These are phyloP conservation scores for Hycleus cichorii DNA, from an alignment of 1,140 invertebrate species.

Conservation along the genomic window DNA sequence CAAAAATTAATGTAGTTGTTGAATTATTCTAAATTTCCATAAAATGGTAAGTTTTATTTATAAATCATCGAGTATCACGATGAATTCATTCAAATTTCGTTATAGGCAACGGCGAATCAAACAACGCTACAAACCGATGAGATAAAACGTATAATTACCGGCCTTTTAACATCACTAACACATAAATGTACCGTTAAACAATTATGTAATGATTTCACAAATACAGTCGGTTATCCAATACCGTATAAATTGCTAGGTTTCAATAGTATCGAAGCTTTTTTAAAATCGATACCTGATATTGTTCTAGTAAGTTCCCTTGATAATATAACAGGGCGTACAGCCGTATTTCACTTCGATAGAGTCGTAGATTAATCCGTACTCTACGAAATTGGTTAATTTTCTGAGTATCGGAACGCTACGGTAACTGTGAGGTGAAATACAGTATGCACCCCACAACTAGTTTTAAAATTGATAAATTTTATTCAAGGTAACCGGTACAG, in stretches of 20 bases:
- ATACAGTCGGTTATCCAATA: slow-evolving; percentile 4
- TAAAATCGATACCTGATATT: slow-evolving; percentile 9
- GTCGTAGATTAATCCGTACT: too few species aligned
- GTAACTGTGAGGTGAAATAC: too few species aligned
- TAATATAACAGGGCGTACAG: background rate
- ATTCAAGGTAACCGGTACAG: slow-evolving; percentile 4
- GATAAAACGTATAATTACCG: slow-evolving; percentile 6
- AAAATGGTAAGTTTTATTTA: too few species aligned
- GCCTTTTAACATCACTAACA: slow-evolving; percentile 8
- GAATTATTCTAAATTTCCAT: too few species aligned
- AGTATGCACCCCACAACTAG: too few species aligned
- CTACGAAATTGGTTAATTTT: background rate
- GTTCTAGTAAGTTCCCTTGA: background rate
- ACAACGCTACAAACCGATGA: background rate
- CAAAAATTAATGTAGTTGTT: too few species aligned
- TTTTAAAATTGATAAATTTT: too few species aligned
- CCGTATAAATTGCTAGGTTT: slow-evolving; percentile 7
- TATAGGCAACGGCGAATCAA: background rate
- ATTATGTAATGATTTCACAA: slow-evolving; percentile 6
- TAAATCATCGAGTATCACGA: too few species aligned
- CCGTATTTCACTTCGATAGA: too few species aligned
- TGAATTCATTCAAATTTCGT: too few species aligned
- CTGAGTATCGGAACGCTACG: too few species aligned
- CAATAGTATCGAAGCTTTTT: background rate
- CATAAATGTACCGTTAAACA: background rate